Percentiles rank a stretch among this genome's conserved stretches.
These are phyloP conservation scores for Euura saliciscinereae DNA, from an alignment of 1,140 invertebrate species.

Conservation along the genomic window DNA sequence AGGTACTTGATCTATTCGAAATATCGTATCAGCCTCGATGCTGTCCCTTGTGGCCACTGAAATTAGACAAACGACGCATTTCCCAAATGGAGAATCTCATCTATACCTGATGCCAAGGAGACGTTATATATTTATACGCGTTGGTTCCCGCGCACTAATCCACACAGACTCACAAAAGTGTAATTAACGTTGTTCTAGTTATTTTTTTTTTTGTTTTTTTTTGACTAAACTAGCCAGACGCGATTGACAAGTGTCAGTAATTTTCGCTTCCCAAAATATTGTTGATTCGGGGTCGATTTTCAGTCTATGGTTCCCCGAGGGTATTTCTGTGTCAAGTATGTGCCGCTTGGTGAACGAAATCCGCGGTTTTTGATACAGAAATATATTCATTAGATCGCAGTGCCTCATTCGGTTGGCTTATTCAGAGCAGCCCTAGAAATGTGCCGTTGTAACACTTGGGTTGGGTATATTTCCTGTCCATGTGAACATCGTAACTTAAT, in stretches of 20 bases:
- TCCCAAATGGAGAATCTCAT: background rate
- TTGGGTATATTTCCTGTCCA: background rate
- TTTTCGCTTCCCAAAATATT: too few relatives aligned
- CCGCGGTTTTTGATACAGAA: too few relatives aligned
- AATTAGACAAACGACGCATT: background rate
- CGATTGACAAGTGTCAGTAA: too few relatives aligned
- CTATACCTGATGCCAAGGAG: background rate
- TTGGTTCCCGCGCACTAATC: background rate
- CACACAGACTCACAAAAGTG: background rate
- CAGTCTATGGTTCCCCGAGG: background rate
- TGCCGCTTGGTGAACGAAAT: background rate
- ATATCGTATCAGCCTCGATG: too few relatives aligned
- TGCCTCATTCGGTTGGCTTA: background rate
- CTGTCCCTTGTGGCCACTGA: background rate
- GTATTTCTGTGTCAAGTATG: background rate
- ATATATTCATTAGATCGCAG: too few relatives aligned
- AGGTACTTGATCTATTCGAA: background rate
- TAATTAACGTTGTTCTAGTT: background rate
- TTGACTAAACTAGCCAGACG: too few relatives aligned
- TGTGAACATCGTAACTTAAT: background rate
- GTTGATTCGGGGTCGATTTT: too few relatives aligned
- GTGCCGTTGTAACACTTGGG: background rate
- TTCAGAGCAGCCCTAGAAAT: conserved; percentile 1
- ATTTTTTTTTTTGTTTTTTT: background rate
- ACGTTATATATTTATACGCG: background rate